Evolutionary conservation across 64 coral and sea anemone genomes (phyloP), one percentile per base, ranked within the genome.

Genomic region (Actinia tenebrosa): DNA sequence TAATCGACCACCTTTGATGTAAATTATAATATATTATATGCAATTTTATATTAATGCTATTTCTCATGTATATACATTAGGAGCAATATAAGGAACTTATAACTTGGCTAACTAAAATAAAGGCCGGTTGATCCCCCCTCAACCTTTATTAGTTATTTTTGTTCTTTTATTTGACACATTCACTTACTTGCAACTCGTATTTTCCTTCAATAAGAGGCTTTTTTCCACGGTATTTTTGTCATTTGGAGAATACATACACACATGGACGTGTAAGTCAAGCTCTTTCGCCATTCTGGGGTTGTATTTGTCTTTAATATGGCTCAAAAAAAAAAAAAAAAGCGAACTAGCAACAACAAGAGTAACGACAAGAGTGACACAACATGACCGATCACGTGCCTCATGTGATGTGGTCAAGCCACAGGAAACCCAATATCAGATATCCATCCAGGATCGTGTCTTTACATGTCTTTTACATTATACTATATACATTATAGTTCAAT

Each of bases 1-100:
- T 69, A 7, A 77, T 26, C 14, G 61, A 84, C 88, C 88, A 89
- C 62, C 88, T 89, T 53, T n/a, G 60, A 61, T 61, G 60, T 50
- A 50, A 8, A 3, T 1, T 50, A 50, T 50, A 61, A 61, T 61
- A 61, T 4, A 82, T 71, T 71, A 25, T 10, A 82, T 37, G 30
- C 30, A 37, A 37, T 37, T 37, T 37, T 37, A 37, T 37, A 37
- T 37, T 37, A 37, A 37, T 37, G 30, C 30, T 1, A 37, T 37
- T 37, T 37, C 30, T 37, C 30, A 0, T 37, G 30, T 37, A 37
- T 37, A 37, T 37, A 37, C 30, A 37, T 37, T 37, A 37, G 30
- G 30, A 50, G 47, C 47, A 50, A 50, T 8, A 50, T 8, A 50
- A 50, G 47, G 47, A 50, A 0, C 47, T 3, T 0, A 8, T 50